These are phyloP conservation scores for Ataeniobius toweri DNA, from an alignment of 2,797 vertebrate species.

Conservation along the genomic window DNA sequence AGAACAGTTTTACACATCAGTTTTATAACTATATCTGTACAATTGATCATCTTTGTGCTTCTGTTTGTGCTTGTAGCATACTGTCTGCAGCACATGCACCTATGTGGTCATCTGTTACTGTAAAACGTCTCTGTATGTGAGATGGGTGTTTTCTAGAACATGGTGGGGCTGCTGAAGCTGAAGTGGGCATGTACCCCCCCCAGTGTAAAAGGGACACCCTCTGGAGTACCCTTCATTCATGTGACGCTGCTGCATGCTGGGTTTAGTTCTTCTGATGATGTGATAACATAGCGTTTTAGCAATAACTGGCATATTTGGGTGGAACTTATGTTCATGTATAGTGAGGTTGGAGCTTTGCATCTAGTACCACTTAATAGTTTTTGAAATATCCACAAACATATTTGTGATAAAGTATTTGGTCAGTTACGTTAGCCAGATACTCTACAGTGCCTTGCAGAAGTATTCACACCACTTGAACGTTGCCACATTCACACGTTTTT, in stretches of 20 bases:
- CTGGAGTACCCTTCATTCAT: slow-evolving; percentile 19
- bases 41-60: background rate
- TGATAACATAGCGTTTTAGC: background rate
- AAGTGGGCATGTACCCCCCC: slow-evolving; percentile 10
- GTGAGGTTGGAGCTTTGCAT: background rate
- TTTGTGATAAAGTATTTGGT: no score
- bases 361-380: no score
- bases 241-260: slow-evolving; percentile 17
- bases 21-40: background rate
- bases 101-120: slow-evolving; percentile 3
- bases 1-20: background rate
- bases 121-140: slow-evolving; percentile 22
- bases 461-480: no score
- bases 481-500: no score
- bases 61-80: slow-evolving; percentile 11
- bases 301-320: background rate
- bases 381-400: no score
- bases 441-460: no score
- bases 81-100: slow-evolving; percentile 26
- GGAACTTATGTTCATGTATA: background rate
- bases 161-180: slow-evolving; percentile 14
- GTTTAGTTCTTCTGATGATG: slow-evolving; percentile 6
- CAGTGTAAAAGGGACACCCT: slow-evolving; percentile 20
- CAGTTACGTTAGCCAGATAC: no score
- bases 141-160: slow-evolving; percentile 38